Conservation (phyloP, 1,140 invertebrate genomes). For the Drosophila mauritiana region DNA sequence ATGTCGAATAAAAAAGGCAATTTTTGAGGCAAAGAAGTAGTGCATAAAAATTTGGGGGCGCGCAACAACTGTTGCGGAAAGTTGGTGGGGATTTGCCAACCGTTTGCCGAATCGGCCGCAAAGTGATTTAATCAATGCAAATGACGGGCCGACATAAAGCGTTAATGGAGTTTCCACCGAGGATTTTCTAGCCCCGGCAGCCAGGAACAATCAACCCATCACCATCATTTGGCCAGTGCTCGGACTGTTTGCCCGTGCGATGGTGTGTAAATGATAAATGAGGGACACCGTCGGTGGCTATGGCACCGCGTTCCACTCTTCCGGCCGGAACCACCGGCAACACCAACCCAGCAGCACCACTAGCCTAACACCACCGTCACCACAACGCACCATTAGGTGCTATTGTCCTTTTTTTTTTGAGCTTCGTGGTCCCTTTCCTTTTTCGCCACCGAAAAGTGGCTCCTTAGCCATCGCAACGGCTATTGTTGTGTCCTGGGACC, state of each 20-base stretch:
- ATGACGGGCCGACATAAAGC: slow-evolving; percentile 64
- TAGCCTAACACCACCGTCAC: slow-evolving; percentile 40
- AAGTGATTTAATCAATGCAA: slow-evolving; percentile 82
- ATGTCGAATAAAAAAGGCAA: slow-evolving; percentile 47
- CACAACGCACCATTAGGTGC: slow-evolving; percentile 73
- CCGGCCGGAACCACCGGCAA: slow-evolving; percentile 57
- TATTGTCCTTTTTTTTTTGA: slow-evolving; percentile 55
- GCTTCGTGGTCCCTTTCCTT: slow-evolving; percentile 14
- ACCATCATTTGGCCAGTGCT: slow-evolving; percentile 57
- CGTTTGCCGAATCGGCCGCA: slow-evolving; percentile 68
- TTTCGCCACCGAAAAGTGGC: slow-evolving; percentile 21
- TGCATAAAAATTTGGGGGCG: slow-evolving; percentile 49
- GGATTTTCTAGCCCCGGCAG: slow-evolving; percentile 29
- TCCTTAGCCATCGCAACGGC: slow-evolving; percentile 33
- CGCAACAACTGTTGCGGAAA: slow-evolving; percentile 71
- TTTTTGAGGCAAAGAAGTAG: slow-evolving; percentile 52
- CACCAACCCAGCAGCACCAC: slow-evolving; percentile 34
- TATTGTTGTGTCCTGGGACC: slow-evolving; percentile 35
- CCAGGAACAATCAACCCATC: slow-evolving; percentile 5
- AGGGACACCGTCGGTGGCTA: slow-evolving; percentile 52
- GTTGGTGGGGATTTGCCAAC: slow-evolving; percentile 58
- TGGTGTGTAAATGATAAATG: slow-evolving; percentile 82
- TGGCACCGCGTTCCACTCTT: slow-evolving; percentile 51
- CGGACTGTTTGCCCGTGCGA: slow-evolving; percentile 68
- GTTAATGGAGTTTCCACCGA: slow-evolving; percentile 56